Evolutionary conservation across 2,797 vertebrate genomes (phyloP), one percentile per base, ranked within the genome.

Genomic region (Rhyacichthys aspro): DNA sequence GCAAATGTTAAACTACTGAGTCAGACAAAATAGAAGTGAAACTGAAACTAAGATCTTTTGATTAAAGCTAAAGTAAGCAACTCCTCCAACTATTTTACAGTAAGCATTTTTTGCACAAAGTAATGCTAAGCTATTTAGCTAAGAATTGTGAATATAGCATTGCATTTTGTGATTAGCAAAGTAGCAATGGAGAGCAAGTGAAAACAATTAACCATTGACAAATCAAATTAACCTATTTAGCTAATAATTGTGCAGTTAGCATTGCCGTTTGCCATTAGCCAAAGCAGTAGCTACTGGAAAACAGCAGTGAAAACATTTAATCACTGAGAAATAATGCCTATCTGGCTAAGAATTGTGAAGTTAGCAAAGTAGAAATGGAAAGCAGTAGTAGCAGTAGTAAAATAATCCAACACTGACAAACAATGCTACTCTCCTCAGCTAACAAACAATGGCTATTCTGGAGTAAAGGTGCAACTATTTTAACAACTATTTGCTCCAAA

Each of bases 1-100:
- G 11, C 18, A 45, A 32, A 43, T 15, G 16, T 47, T 47, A 14
- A 44, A 11, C 12, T 19, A 54, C 36, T 54, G 52, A 54, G 38
- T 14, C 15, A 9, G 46, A 11, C n/a, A 10, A 15, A 7, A 42
- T 7, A 11, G 33, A 82, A 82, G 14, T n/a, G 56, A 86, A 88
- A 88, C 62, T 70, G 69, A 82, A 82, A 83, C 52, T 46, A 52
- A 5, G 17, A 23, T 3, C 42, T 18, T 55, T 11, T 49, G 7
- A 45, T 33, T 9, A 19, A 23, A 54, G 16, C 12, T 28, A 17
- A 42, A 43, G 53, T 55, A 16, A 6, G 53, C 32, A 8, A 42
- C 7, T 14, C 6, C 4, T 28, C 33, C 17, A 16, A 50, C 15
- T 17, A 3, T 8, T 50, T 36, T 48, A 28, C 32, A 37, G 48